Evolutionary conservation across 2,888 invertebrate species (phyloP).

Genomic region (Phyllotreta striolata): DNA sequence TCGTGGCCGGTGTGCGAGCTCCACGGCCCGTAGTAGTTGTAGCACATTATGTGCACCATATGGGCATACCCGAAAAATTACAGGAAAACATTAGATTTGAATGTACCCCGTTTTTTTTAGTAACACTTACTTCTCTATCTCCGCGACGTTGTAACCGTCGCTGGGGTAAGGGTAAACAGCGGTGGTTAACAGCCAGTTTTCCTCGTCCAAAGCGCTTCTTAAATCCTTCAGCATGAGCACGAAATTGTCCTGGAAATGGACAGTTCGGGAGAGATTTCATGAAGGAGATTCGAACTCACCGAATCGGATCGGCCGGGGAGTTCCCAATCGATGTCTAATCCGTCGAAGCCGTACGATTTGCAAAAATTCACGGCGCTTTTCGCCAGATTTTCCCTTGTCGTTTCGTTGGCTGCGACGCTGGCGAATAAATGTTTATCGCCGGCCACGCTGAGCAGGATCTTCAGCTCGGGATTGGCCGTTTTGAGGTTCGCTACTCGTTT

Average conservation of each 20-base stretch:
- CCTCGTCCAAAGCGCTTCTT: conserved; percentile 63
- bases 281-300: conserved; percentile 54
- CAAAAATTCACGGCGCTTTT: conserved; percentile 64
- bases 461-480: conserved; percentile 62
- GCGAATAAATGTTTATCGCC: conserved; percentile 60
- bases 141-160: conserved; percentile 65
- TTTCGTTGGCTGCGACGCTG: conserved; percentile 60
- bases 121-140: conserved; percentile 62
- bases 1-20: conserved; percentile 70
- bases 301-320: conserved; percentile 68
- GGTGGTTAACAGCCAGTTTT: conserved; percentile 65
- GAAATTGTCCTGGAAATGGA: conserved; percentile 57
- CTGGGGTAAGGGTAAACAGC: conserved; percentile 64
- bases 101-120: too few relatives aligned
- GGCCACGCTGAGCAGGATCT: conserved; percentile 70
- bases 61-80: conserved; percentile 45
- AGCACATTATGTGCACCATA: conserved; percentile 60
- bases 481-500: conserved; percentile 58
- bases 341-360: conserved; percentile 69
- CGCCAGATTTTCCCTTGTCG: conserved; percentile 64
- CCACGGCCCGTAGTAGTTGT: conserved; percentile 72
- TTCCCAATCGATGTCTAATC: conserved; percentile 77
- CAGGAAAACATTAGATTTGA: not conserved
- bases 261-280: conserved; percentile 59
- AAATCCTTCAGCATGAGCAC: conserved; percentile 65